These are phyloP conservation scores for Characodon lateralis DNA, from an alignment of 2,797 vertebrate genomes.

Conservation along the genomic window DNA sequence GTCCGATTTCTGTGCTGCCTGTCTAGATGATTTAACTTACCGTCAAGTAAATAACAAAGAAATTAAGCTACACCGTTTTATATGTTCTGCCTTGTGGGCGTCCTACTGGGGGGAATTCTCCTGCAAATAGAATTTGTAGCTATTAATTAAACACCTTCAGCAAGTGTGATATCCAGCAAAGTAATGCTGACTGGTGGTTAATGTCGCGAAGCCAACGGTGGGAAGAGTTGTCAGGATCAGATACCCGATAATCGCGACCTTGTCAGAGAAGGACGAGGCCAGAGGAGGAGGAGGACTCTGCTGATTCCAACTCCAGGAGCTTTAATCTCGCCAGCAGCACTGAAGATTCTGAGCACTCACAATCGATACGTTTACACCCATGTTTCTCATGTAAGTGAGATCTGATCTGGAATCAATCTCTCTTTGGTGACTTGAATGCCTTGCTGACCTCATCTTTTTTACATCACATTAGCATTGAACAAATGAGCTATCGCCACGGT, in stretches of 20 bases:
- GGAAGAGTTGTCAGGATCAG: slow-evolving; percentile 66
- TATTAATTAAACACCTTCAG: slow-evolving; percentile 71
- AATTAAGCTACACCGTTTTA: slow-evolving; percentile 27
- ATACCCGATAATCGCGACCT: slow-evolving; percentile 61
- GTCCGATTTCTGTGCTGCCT: slow-evolving; percentile 2
- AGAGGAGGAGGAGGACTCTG: slow-evolving; percentile 63
- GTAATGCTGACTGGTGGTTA: slow-evolving; percentile 59
- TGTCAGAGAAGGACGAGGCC: slow-evolving; percentile 58
- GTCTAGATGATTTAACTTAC: slow-evolving; percentile 21
- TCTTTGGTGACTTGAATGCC: slow-evolving; percentile 59
- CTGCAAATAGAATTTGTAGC: slow-evolving; percentile 56
- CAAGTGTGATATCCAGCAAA: slow-evolving; percentile 60
- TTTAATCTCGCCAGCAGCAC: slow-evolving; percentile 58
- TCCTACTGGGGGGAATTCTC: slow-evolving; percentile 35
- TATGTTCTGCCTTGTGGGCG: slow-evolving; percentile 23
- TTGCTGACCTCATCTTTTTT: slow-evolving; percentile 74
- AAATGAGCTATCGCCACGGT: slow-evolving; percentile 53
- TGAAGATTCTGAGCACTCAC: slow-evolving; percentile 60
- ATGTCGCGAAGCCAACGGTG: slow-evolving; percentile 39
- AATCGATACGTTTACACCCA: slow-evolving; percentile 74
- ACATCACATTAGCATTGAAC: slow-evolving; percentile 70
- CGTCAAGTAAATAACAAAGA: slow-evolving; percentile 35
- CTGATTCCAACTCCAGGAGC: slow-evolving; percentile 49
- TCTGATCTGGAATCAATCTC: slow-evolving; percentile 77
- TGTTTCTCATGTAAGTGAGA: slow-evolving; percentile 77